Evolutionary conservation across 2,113 vertebrate genomes (phyloP), one percentile per base, ranked within the genome.

Genomic region (Strix uralensis): DNA sequence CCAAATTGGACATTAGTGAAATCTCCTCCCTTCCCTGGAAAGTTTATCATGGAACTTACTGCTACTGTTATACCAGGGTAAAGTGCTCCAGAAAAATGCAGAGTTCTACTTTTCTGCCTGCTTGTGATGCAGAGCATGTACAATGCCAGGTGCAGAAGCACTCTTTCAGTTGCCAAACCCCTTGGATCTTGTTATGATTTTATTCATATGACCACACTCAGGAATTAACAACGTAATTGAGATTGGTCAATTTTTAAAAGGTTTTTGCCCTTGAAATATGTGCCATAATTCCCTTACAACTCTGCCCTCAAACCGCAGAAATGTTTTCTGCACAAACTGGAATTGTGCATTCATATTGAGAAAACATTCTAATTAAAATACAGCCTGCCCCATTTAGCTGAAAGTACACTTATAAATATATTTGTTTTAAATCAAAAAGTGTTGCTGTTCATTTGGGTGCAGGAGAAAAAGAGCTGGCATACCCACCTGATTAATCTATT

Each of bases 141-240:
- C 67, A 79, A 46, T 52, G 77, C 42, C 93, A 96, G 88, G 92
- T 97, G 91, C 81, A 90, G 81, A 94, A 92, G 13, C 51, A 77
- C 47, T 57, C 30, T 77, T 58, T 78, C 32, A 34, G 67, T 83
- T 95, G 86, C 70, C 94, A 94, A 67, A 34, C 29, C 36, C 52
- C 46, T 94, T 94, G 89, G 71, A 94, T 94, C 63, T 90, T 19
- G 3, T 87, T 94, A 92, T 57, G 47, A 83, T 40, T 88, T 90
- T 94, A 92, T 94, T 96, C 44, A 65, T 92, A 78, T 52, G 67
- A 87, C 23, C 52, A 83, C 46, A 85, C 51, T 94, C 55, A 91
- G 61, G 57, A 96, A 95, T 94, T 97, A 95, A 78, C 22, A 90
- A 81, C 62, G 55, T 90, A 94, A 90, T 90, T 95, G 89, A 90